phyloP scores from a whole-genome alignment of 37 sponge, comb jelly and placozoan genomes.

The Beroe forskalii region DNA sequence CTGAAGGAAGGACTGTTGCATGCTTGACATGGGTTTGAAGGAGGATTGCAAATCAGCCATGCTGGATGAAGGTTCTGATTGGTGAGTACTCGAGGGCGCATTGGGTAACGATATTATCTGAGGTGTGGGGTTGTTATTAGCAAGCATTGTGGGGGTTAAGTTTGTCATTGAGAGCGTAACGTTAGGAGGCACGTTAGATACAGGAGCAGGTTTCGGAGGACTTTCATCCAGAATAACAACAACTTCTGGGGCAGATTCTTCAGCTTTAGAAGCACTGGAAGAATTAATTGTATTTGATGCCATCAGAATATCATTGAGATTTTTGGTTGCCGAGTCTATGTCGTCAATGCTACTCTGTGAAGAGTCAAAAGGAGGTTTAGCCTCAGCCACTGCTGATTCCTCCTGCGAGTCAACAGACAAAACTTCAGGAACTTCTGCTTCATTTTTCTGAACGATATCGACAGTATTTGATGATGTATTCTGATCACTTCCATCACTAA shows the following conservation, averaged over 20 bases:
- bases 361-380: too few species aligned
- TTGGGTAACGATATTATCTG: background rate
- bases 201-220: background rate
- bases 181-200: background rate
- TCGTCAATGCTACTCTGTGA: background rate
- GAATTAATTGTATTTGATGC: too few species aligned
- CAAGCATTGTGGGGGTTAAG: background rate
- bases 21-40: background rate
- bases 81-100: background rate
- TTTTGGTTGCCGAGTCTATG: background rate
- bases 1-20: conserved; percentile 35
- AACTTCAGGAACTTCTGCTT: background rate
- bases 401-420: background rate
- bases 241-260: background rate
- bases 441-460: too few species aligned
- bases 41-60: background rate
- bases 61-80: background rate
- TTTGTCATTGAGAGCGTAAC: background rate
- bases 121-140: background rate
- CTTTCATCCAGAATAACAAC: conserved; percentile 20
- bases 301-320: background rate
- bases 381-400: background rate
- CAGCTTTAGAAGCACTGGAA: background rate
- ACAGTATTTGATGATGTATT: too few species aligned
- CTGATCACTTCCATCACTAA: too few species aligned